Conservation (phyloP, 2,797 vertebrate species). For the Malurus leucopterus region DNA sequence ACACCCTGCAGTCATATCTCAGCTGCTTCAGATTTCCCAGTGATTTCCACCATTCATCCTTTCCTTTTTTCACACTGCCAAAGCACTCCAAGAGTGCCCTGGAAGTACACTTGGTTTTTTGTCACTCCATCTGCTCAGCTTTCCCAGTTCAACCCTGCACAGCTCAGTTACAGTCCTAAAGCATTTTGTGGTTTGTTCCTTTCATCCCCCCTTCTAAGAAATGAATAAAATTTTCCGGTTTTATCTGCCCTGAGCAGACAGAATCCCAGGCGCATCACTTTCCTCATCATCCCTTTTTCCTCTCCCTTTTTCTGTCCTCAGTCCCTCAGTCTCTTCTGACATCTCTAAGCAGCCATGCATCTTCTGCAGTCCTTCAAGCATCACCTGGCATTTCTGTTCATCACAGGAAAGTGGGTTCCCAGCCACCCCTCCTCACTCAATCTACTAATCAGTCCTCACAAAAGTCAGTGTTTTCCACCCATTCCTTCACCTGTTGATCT, state of each 20-base stretch:
- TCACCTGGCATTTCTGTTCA: neutral
- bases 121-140: conserved; percentile 36
- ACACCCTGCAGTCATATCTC: neutral
- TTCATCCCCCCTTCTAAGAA: neutral
- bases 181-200: neutral
- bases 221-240: neutral
- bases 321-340: neutral
- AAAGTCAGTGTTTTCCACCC: neutral
- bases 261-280: neutral
- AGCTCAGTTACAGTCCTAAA: conserved; percentile 1
- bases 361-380: neutral
- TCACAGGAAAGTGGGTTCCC: neutral
- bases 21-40: neutral
- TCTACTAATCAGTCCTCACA: neutral
- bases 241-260: neutral
- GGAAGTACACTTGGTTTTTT: conserved; percentile 18
- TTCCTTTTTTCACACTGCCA: neutral
- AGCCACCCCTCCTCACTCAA: neutral
- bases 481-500: neutral
- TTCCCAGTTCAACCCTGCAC: neutral
- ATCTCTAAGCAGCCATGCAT: neutral
- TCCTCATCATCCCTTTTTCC: neutral
- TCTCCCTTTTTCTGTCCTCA: neutral
- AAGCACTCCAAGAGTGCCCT: neutral
- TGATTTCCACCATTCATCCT: neutral